Conservation (phyloP, 2,888 invertebrate species). For the Embidobia sp. region DNA sequence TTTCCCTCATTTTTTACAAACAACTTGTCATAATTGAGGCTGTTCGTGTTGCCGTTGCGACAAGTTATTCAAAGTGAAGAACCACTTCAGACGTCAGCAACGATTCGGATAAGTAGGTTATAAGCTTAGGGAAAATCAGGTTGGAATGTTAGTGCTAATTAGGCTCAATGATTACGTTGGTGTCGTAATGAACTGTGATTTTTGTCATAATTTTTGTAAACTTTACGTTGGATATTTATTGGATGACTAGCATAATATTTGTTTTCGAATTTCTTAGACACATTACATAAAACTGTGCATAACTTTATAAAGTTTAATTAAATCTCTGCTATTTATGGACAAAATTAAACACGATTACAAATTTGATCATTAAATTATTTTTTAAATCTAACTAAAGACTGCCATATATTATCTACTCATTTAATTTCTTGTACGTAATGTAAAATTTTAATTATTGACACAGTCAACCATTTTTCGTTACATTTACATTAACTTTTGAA, state of each 20-base stretch:
- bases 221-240: too few species aligned
- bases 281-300: conserved; percentile 2
- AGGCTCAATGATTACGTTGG: conserved; percentile 63
- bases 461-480: conserved; percentile 9
- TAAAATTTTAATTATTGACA: too few species aligned
- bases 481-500: conserved; percentile 12
- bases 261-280: neutral
- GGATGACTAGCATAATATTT: neutral
- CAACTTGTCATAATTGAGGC: conserved; percentile 22
- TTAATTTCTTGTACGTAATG: too few species aligned
- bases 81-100: conserved; percentile 13
- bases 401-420: conserved; percentile 13
- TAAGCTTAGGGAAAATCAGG: conserved; percentile 58
- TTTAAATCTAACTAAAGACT: neutral
- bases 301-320: conserved; percentile 36
- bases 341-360: conserved; percentile 32
- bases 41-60: conserved; percentile 45
- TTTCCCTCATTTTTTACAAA: neutral
- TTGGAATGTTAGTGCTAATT: conserved; percentile 62
- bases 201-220: neutral
- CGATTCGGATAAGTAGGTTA: conserved; percentile 28
- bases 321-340: conserved; percentile 42
- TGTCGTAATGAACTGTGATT: conserved; percentile 35
- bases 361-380: too few species aligned
- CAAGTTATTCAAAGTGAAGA: conserved; percentile 16